Conservation (phyloP, 1,140 invertebrate species). For the Drusus annulatus region DNA sequence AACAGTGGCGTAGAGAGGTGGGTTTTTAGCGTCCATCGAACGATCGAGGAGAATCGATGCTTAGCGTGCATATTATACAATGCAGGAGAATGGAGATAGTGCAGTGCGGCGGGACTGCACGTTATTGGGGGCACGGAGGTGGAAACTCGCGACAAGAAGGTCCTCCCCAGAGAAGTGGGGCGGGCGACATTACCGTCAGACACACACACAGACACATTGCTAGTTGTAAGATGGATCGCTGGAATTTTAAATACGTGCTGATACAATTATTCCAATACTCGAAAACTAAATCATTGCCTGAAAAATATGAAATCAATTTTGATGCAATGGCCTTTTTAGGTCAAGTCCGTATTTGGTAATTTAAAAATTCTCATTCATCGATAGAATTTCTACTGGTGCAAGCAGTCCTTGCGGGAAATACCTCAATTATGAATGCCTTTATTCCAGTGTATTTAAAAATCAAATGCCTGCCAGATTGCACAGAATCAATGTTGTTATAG, state of each 20-base stretch:
- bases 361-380: background rate
- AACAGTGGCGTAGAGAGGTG: background rate
- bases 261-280: too few species aligned
- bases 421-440: too few species aligned
- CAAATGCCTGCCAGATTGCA: too few species aligned
- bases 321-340: background rate
- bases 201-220: too few species aligned
- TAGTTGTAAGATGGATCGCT: too few species aligned
- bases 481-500: too few species aligned
- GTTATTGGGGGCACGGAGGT: background rate
- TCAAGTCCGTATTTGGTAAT: background rate
- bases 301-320: background rate
- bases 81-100: background rate
- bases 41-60: background rate
- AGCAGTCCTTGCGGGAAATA: background rate
- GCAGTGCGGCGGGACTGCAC: background rate
- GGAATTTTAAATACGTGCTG: too few species aligned
- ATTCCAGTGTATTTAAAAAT: too few species aligned
- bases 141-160: background rate
- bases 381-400: background rate
- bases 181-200: too few species aligned
- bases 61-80: background rate
- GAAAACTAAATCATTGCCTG: too few species aligned
- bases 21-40: conserved; percentile 2
- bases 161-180: too few species aligned